Base-by-base conservation (phyloP, 2,113 vertebrate genomes). In the Ctenodactylus gundi region DNA sequence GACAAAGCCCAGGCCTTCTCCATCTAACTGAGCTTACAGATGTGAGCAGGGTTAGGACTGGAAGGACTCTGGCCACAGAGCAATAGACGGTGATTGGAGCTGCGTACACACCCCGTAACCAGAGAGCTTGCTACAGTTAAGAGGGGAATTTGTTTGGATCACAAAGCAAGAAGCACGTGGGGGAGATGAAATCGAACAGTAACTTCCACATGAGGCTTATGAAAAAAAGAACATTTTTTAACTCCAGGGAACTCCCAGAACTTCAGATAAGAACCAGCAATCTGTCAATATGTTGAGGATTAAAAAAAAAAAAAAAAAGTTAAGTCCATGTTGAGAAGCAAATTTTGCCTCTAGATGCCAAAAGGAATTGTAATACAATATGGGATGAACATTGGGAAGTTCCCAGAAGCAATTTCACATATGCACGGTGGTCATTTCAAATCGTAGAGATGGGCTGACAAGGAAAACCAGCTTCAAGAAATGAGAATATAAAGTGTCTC, bases 281-380 rank as follows among this genome's bases (percentile, higher is more conserved):
- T 90, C 91, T 94, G 80, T 85, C 91, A 94, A 85, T 91, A 87
- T 87, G 67, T 93, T 96, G 57, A 85, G 76, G 53, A 94, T 88
- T 85, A 65, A 68, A 76, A 90, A 80, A 65, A n/a, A n/a, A 49
- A 82, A 95, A 85, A 75, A 85, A 92, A 86, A 39, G 75, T 84
- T 93, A 95, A 86, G 80, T 95, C 73, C 94, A 70, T 29, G 72
- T 88, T 91, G 55, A 85, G 84, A 97, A 86, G 81, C 51, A 95
- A 95, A 93, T 96, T 81, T 95, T 95, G 93, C 94, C 67, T 94
- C 91, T 94, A 82, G 91, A 97, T 93, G 96, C 84, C 93, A 97
- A 93, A 97, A 94, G 67, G 81, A 94, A 96, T 96, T 88, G 91
- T 85, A 94, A 95, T 36, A 84, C 89, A 92, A 92, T 93, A 90